Base-by-base conservation (phyloP, 2,113 vertebrate genomes). In the Herpailurus yagouaroundi region DNA sequence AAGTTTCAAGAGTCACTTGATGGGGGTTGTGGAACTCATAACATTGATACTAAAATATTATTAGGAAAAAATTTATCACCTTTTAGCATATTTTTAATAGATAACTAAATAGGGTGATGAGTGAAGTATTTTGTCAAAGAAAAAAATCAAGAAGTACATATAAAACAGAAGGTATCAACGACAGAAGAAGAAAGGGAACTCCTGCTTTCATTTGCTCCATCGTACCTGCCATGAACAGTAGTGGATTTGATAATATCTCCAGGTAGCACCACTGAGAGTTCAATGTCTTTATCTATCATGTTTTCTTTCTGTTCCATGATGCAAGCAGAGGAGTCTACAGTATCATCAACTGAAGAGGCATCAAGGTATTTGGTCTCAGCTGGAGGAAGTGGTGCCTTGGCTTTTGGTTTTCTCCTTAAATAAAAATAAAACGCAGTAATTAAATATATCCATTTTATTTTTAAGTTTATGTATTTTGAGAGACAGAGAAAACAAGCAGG, bases 221-320 rank as follows among this genome's bases (percentile, higher is more conserved):
- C 98, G 0, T 99, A 99, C 99, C 99, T 99, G 96, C 99, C 99
- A 0, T 99, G 99, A 94, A 99, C 99, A 60, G 98, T 99, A 69
- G 99, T 99, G 13, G 98, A 99, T 91, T 99, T 99, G 97, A 99
- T 99, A 95, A 98, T 96, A 89, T 99, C 99, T 41, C 99, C 99
- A n/a, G 99, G 99, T 57, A 99, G 98, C 87, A 99, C 98, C 93
- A 99, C 99, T 0, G 98, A 98, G 45, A 99, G 98, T 48, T 99
- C 99, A 92, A 99, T 98, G 60, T 99, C 99, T 98, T 99, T 99
- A 96, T 99, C 99, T 0, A 99, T 98, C 16, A 98, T 97, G 95
- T 99, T 99, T 97, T 99, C 99, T 92, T 99, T 99, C 97, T 99
- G 99, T 74, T 99, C 99, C 99, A 99, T 99, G 93, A 97, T 97